Conservation (phyloP, 2,797 vertebrate genomes). For the Typhlichthys subterraneus region DNA sequence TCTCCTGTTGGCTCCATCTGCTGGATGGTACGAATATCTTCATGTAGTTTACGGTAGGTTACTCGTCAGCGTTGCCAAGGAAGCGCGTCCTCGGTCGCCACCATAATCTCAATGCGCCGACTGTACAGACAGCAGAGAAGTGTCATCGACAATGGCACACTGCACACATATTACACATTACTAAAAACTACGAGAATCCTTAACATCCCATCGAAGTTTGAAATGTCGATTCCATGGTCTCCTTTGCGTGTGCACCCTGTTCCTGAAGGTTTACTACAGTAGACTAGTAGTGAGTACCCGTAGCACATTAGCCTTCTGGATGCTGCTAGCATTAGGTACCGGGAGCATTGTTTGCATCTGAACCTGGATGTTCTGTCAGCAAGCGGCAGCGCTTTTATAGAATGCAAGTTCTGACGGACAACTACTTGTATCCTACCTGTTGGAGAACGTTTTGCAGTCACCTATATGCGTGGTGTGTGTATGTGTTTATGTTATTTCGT, state of each 20-base stretch:
- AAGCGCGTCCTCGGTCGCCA: constrained; percentile 68
- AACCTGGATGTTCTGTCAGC: constrained; percentile 12
- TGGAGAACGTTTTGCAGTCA: neutral
- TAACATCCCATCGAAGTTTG: neutral
- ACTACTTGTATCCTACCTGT: constrained; percentile 56
- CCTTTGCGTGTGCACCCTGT: neutral
- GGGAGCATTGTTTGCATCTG: constrained; percentile 15
- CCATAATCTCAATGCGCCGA: constrained; percentile 31
- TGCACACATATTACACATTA: neutral
- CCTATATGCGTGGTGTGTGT: neutral
- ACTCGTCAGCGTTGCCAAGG: constrained; percentile 63
- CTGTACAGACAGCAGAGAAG: constrained; percentile 16
- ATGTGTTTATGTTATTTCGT: neutral
- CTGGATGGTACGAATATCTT: constrained; percentile 21
- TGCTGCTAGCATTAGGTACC: constrained; percentile 1
- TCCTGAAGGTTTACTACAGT: constrained; percentile 12
- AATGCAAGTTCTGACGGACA: constrained; percentile 65
- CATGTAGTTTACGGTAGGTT: neutral
- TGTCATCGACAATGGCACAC: neutral
- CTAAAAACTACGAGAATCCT: neutral
- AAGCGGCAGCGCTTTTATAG: constrained; percentile 17
- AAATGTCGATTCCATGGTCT: constrained; percentile 2
- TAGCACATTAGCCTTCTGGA: constrained; percentile 14
- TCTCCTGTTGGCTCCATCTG: constrained; percentile 28
- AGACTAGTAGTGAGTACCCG: neutral